Conservation (phyloP, 2,113 vertebrate species). For the Micronycteris hirsuta region DNA sequence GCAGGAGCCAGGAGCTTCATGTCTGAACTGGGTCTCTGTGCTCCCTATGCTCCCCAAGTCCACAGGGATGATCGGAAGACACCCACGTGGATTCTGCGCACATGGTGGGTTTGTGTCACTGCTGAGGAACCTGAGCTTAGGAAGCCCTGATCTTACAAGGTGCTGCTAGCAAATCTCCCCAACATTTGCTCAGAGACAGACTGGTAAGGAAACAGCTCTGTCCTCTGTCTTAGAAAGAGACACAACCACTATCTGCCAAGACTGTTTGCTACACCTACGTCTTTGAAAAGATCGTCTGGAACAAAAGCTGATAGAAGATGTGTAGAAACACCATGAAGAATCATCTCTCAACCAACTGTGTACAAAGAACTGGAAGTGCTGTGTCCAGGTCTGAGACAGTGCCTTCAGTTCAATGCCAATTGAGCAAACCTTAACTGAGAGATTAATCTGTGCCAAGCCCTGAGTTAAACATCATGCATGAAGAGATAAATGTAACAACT, state of each 20-base stretch:
- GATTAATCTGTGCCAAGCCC: background rate
- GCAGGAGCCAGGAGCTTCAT: background rate
- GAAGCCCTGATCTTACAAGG: background rate
- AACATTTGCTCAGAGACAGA: background rate
- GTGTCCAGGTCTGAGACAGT: background rate
- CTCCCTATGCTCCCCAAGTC: background rate
- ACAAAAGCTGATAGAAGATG: background rate
- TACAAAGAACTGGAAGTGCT: background rate
- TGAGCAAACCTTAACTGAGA: background rate
- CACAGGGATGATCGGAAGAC: background rate
- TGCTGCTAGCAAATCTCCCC: background rate
- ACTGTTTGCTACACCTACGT: background rate
- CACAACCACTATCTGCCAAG: background rate
- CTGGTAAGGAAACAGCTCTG: background rate
- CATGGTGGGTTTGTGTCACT: background rate
- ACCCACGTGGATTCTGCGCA: accelerated
- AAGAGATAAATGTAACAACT: background rate
- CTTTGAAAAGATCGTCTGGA: background rate
- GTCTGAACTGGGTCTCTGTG: background rate
- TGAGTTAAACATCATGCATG: background rate
- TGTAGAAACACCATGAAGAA: background rate
- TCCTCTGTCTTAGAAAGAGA: background rate
- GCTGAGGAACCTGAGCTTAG: background rate
- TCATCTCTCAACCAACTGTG: background rate
- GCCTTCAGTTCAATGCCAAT: background rate